Conservation (phyloP, 1,140 invertebrate genomes). For the Aphelinus certus region DNA sequence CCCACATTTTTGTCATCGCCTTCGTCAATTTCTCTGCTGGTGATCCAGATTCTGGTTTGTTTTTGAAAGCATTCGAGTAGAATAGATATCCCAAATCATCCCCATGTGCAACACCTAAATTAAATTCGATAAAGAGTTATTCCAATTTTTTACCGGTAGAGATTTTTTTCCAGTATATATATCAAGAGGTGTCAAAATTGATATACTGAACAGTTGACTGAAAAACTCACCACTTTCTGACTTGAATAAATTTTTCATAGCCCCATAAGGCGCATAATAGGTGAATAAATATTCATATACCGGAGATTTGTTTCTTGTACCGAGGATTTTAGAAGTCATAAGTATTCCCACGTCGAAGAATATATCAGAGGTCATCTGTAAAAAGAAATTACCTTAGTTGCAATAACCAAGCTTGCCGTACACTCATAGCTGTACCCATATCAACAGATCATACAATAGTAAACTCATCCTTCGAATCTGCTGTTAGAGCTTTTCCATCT, state of each 20-base stretch:
- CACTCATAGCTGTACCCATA: too few species aligned
- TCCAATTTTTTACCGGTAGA: too few species aligned
- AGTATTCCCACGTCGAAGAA: slow-evolving; percentile 44
- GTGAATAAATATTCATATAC: slow-evolving; percentile 58
- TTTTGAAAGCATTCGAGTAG: slow-evolving; percentile 56
- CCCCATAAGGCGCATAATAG: slow-evolving; percentile 51
- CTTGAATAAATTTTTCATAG: slow-evolving; percentile 53
- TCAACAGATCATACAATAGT: slow-evolving; percentile 57
- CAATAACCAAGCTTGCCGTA: background rate
- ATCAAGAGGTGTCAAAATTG: too few species aligned
- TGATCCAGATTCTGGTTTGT: slow-evolving; percentile 50
- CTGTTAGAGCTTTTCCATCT: slow-evolving; percentile 61
- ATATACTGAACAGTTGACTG: too few species aligned
- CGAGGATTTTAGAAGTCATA: slow-evolving; percentile 50
- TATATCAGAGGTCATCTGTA: slow-evolving; percentile 53
- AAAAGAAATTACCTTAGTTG: slow-evolving; percentile 27
- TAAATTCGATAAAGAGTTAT: background rate
- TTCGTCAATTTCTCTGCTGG: slow-evolving; percentile 43
- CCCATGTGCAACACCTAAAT: slow-evolving; percentile 71
- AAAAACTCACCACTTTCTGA: slow-evolving; percentile 46
- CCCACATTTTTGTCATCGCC: slow-evolving; percentile 60
- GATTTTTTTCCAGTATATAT: too few species aligned
- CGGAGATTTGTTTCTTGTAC: slow-evolving; percentile 49
- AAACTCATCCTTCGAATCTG: slow-evolving; percentile 61
- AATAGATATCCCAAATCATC: slow-evolving; percentile 78